Conservation (phyloP, 2,888 invertebrate species). For the Drosophila neotestacea region DNA sequence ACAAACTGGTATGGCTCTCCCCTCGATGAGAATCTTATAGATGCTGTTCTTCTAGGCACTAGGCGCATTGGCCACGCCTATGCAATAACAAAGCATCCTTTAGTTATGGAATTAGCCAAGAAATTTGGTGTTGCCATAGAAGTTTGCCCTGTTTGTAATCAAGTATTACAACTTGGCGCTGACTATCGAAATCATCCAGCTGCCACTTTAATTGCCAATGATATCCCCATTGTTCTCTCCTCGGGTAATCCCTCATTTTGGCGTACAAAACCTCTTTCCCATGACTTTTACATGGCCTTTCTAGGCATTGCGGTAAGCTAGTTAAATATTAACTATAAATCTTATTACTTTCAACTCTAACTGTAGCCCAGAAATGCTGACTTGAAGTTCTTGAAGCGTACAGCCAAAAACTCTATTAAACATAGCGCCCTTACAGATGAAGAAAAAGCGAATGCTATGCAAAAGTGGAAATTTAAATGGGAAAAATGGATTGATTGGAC, state of each 20-base stretch:
- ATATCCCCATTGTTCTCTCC: conserved; percentile 90
- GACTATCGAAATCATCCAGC: conserved; percentile 92
- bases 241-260: conserved; percentile 93
- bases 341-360: too few species aligned
- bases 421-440: conserved; percentile 87
- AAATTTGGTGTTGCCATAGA: conserved; percentile 89
- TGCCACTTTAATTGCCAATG: conserved; percentile 87
- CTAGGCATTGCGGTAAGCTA: conserved; percentile 88
- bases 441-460: conserved; percentile 86
- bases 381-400: conserved; percentile 89
- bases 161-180: conserved; percentile 89
- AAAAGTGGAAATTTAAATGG: conserved; percentile 87
- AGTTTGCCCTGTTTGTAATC: conserved; percentile 92
- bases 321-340: background rate
- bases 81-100: conserved; percentile 90
- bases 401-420: conserved; percentile 90
- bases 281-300: conserved; percentile 92
- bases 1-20: conserved; percentile 90
- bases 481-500: conserved; percentile 85
- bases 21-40: conserved; percentile 90
- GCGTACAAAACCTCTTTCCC: conserved; percentile 90
- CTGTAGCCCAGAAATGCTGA: conserved; percentile 87
- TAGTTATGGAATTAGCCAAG: conserved; percentile 87
- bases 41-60: conserved; percentile 90
- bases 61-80: conserved; percentile 92